Evolutionary conservation across 2,888 invertebrate species (phyloP), one percentile per base, ranked within the genome.

Genomic region (Gibbula magus): DNA sequence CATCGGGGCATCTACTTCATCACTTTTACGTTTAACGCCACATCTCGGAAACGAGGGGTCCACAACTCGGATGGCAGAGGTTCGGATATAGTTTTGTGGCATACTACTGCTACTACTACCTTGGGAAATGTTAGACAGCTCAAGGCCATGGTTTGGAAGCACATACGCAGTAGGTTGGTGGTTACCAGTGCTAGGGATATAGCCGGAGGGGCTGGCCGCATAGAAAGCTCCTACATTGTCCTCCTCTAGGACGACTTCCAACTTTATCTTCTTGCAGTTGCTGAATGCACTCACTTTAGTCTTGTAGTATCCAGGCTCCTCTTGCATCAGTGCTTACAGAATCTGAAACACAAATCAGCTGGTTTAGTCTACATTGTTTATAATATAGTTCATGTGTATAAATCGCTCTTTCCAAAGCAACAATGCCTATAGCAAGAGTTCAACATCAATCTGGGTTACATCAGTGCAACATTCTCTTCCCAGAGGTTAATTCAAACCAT

Each of bases 21-120:
- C 90, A 84, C 91, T 89, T 86, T 92, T 92, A 80, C 92, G 89
- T 87, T 92, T 93, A 86, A 92, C 86, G 77, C 92, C 92, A 88
- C 91, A 91, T 86, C 90, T 86, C 92, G 95, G 95, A 92, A 56
- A 77, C 35, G 52, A 45, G 81, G 70, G 61, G 61, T 74, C 77
- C 81, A 83, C 67, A 45, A 77, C 67, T 79, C 70, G 70, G 73
- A 66, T 78, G 81, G 53, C 67, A 73, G 77, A 74, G 77, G 61
- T 66, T 67, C 75, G 18, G 78, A 76, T 56, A 29, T 77, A 66
- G 25, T 76, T 45, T 75, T 25, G 73, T 51, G 75, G 51, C 51
- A 75, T 20, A 67, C 39, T 45, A 77, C 39, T 74, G 76, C 73
- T 10, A 78, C 25, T 51, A 29, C 52, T 61, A 77, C 22, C n/a